phyloP scores from a whole-genome alignment of 2,797 vertebrate species.

The Neosilurus mollespiculum region DNA sequence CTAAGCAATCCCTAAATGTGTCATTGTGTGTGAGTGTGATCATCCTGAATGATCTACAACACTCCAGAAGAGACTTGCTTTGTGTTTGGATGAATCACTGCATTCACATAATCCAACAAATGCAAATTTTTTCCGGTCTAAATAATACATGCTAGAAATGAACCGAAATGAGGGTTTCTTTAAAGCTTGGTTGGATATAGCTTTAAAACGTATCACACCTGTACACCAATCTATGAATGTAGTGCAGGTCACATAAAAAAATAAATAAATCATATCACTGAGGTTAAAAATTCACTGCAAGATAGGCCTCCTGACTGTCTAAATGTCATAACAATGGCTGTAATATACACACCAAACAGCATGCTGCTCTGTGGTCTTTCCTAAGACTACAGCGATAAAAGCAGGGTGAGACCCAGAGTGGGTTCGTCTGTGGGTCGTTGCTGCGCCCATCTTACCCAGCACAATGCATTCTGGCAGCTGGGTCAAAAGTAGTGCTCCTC shows the following conservation, averaged over 20 bases:
- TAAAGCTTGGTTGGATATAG: neutral
- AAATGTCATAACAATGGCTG: neutral
- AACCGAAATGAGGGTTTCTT: neutral
- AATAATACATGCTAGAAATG: neutral
- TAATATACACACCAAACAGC: neutral
- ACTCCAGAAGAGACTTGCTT: conserved; percentile 11
- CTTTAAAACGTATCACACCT: neutral
- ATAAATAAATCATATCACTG: neutral
- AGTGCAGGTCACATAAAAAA: neutral
- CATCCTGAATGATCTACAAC: conserved; percentile 15
- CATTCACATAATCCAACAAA: conserved; percentile 26
- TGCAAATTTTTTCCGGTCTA: conserved; percentile 15
- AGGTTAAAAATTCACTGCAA: neutral
- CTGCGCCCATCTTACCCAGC: conserved; percentile 10
- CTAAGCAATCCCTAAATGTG: conserved; percentile 12
- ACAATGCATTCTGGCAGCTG: conserved; percentile 41
- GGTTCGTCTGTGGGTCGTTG: conserved; percentile 18
- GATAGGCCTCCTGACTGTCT: neutral
- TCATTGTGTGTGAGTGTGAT: conserved; percentile 21
- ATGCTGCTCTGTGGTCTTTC: neutral
- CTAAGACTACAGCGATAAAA: neutral
- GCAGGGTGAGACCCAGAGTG: conserved; percentile 5
- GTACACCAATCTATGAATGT: neutral
- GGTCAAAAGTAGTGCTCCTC: conserved; percentile 37
- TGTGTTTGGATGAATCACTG: conserved; percentile 30